These are phyloP conservation scores for Periplaneta americana DNA, from an alignment of 1,140 invertebrate species.

Conservation along the genomic window DNA sequence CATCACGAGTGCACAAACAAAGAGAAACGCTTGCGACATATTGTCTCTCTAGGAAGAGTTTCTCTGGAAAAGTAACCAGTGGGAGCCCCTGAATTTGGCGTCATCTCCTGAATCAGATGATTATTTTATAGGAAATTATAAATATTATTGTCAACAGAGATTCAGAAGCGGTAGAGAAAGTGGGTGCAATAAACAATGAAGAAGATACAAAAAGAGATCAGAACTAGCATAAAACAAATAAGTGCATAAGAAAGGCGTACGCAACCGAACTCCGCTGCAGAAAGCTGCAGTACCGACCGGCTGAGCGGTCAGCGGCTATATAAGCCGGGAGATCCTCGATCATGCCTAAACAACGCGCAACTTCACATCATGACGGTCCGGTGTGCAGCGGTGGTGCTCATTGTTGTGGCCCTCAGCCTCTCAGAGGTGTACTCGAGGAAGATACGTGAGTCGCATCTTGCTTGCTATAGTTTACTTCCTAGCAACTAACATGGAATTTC, in stretches of 20 bases:
- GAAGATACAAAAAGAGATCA: neutral
- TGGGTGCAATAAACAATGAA: neutral
- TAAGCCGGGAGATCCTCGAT: neutral
- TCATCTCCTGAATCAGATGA: too few species aligned
- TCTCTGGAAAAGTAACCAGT: too few species aligned
- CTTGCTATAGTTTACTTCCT: too few species aligned
- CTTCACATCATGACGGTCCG: neutral
- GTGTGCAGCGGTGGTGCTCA: neutral
- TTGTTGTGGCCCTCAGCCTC: neutral
- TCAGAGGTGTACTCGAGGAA: neutral
- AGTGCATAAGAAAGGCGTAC: neutral
- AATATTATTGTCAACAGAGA: too few species aligned
- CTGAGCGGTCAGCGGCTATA: neutral
- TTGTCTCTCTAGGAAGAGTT: too few species aligned
- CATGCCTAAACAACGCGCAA: accelerated
- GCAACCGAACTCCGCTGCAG: neutral
- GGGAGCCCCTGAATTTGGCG: too few species aligned
- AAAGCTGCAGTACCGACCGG: neutral
- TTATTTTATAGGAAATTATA: too few species aligned
- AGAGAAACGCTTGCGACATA: too few species aligned
- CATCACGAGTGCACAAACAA: too few species aligned
- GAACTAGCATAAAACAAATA: neutral
- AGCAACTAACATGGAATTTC: too few species aligned
- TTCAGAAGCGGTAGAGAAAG: too few species aligned
- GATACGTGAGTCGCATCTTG: neutral